Evolutionary conservation across 2,113 vertebrate genomes (phyloP), one percentile per base, ranked within the genome.

Genomic region (Chelonoidis abingdonii): DNA sequence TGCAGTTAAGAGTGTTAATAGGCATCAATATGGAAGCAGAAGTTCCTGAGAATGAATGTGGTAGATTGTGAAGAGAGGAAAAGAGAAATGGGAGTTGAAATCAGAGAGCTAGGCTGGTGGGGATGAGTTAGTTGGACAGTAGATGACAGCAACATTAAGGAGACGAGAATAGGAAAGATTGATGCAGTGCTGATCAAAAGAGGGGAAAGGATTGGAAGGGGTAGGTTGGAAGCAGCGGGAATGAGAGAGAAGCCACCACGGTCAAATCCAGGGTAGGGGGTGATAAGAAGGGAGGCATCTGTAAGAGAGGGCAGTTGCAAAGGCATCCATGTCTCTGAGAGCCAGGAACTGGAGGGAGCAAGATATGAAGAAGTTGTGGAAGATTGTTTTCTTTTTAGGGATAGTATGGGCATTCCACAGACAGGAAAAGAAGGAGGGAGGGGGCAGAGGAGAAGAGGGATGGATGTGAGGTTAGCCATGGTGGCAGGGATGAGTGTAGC

Each of bases 361-460:
- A 69, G 35, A 16, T 69, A 69, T 69, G 88, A 62, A 93, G 90
- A 11, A 54, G 4, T 2, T 21, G 7, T 78, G 12, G 87, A 91
- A n/a, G 1, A 1, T 4, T 80, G 3, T 10, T 27, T 52, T 93
- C 84, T 89, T 81, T 69, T 69, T 69, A 69, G 35, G n/a, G 62
- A n/a, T 69, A 69, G 6, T 91, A 8, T 10, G 85, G 65, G 35
- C 10, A 1, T 79, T 59, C 9, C 59, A 89, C 41, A 88, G 38
- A 94, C 89, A 59, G 52, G 19, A 88, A 84, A 83, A 86, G 1
- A 2, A 69, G 57, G 83, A 35, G 10, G 83, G 44, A n/a, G 78
- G 27, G 59, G 89, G 31, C 5, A 85, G 6, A 4, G 17, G 10
- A 57, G 0, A 0, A 44, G 2, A 1, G 2, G 72, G 25, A 57